Evolutionary conservation across 2,888 invertebrate species (phyloP).

Genomic region (Drosophila cognata): DNA sequence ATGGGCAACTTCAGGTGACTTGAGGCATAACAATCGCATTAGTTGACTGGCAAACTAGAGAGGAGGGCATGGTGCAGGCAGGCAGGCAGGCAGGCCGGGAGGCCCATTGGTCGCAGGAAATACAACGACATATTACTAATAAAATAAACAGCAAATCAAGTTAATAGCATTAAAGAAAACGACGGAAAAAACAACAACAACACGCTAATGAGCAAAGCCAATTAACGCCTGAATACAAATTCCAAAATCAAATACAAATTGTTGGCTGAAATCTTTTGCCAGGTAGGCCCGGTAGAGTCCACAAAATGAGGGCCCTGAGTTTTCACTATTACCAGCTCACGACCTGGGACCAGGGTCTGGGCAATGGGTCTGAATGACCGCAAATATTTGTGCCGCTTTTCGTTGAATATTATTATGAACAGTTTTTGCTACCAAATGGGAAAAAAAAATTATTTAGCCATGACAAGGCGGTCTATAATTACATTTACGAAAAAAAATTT

Average conservation of each 20-base stretch:
- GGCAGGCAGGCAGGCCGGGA: background rate
- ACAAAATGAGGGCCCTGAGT: conserved; percentile 38
- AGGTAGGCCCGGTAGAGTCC: conserved; percentile 15
- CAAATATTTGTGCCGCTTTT: conserved; percentile 43
- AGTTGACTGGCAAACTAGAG: conserved; percentile 30
- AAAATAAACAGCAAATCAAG: conserved; percentile 80
- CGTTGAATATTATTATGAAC: conserved; percentile 39
- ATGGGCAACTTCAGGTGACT: conserved; percentile 51
- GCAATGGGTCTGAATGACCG: background rate
- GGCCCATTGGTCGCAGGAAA: conserved; percentile 66
- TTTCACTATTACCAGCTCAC: conserved; percentile 54
- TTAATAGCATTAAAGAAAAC: conserved; percentile 76
- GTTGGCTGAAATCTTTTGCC: conserved; percentile 46
- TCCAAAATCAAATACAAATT: conserved; percentile 70
- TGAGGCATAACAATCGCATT: conserved; percentile 79
- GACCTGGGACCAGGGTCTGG: background rate
- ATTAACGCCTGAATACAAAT: conserved; percentile 78
- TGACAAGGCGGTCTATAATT: conserved; percentile 52
- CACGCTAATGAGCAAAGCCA: conserved; percentile 81
- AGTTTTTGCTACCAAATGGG: conserved; percentile 4
- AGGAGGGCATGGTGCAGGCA: background rate
- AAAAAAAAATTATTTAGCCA: conserved; percentile 31
- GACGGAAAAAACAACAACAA: conserved; percentile 22
- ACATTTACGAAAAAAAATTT: conserved; percentile 22
- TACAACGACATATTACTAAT: conserved; percentile 75